Evolutionary conservation across 2,888 invertebrate species (phyloP).

Genomic region (Syrista parreyssii): DNA sequence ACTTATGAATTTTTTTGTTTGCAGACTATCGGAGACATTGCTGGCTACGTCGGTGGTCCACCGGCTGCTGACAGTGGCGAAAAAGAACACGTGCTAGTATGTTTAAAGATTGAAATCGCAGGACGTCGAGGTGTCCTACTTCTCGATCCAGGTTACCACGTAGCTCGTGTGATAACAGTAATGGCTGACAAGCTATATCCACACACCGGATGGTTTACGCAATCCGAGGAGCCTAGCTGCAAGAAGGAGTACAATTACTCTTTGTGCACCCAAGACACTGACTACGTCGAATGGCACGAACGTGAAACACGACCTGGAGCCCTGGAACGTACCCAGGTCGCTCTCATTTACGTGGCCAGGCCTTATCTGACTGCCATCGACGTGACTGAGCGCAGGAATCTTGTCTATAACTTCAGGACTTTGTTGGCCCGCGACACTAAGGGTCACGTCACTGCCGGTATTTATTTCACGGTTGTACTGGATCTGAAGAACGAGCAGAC

Average conservation of each 20-base stretch:
- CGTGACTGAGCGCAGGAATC: conserved; percentile 89
- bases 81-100: conserved; percentile 90
- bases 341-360: conserved; percentile 82
- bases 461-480: conserved; percentile 84
- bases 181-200: conserved; percentile 89
- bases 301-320: conserved; percentile 77
- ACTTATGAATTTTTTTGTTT: conserved; percentile 18
- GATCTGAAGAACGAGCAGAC: conserved; percentile 53
- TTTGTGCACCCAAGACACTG: conserved; percentile 75
- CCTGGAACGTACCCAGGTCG: conserved; percentile 72
- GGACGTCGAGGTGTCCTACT: conserved; percentile 82
- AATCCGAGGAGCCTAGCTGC: conserved; percentile 80
- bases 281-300: conserved; percentile 89
- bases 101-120: conserved; percentile 78
- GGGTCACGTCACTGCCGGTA: conserved; percentile 84
- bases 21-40: conserved; percentile 66
- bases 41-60: conserved; percentile 63
- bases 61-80: conserved; percentile 74
- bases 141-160: conserved; percentile 92
- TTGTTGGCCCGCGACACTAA: conserved; percentile 85
- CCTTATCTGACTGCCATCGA: conserved; percentile 85
- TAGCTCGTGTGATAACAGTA: conserved; percentile 85
- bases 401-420: conserved; percentile 87
- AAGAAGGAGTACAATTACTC: conserved; percentile 88
- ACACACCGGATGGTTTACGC: conserved; percentile 89